Conservation (phyloP, 2,113 vertebrate genomes). For the Ibidorhyncha struthersii region DNA sequence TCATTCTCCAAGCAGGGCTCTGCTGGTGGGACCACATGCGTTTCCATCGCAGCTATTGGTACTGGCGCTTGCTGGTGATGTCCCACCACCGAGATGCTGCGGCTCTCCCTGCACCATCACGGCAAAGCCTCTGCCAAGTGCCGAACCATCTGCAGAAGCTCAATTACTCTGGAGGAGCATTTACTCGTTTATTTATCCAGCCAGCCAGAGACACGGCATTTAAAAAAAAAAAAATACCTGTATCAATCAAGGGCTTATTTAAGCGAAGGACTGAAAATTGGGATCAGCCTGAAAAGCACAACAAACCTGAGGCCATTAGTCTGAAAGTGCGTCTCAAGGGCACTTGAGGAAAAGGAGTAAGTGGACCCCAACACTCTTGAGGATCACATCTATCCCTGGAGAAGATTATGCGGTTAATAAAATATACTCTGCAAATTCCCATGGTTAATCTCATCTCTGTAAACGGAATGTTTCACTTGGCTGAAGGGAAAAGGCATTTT, state of each 20-base stretch:
- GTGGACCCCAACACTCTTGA: conserved; percentile 43
- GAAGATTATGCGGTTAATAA: not conserved
- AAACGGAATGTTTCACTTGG: conserved; percentile 25
- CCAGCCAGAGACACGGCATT: not conserved
- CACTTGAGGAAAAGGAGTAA: conserved; percentile 31
- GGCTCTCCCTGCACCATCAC: not conserved
- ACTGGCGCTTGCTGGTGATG: not conserved
- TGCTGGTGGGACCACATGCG: accelerated
- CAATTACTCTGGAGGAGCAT: not conserved
- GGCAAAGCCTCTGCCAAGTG: not conserved
- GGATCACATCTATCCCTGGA: conserved; percentile 16
- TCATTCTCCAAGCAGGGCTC: not conserved
- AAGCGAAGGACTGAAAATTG: not conserved
- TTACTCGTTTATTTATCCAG: not conserved
- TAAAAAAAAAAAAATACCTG: not conserved
- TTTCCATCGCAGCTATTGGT: not conserved
- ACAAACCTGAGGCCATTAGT: conserved; percentile 43
- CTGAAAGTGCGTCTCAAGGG: conserved; percentile 25
- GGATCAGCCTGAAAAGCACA: conserved; percentile 19
- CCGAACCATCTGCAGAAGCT: not conserved
- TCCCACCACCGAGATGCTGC: not conserved
- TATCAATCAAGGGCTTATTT: not conserved
- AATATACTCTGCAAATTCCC: conserved; percentile 17
- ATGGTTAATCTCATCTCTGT: conserved; percentile 43
- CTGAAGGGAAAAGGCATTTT: conserved; percentile 18